Conservation (phyloP, 2,888 invertebrate species). For the Thysanoteuthis rhombus region DNA sequence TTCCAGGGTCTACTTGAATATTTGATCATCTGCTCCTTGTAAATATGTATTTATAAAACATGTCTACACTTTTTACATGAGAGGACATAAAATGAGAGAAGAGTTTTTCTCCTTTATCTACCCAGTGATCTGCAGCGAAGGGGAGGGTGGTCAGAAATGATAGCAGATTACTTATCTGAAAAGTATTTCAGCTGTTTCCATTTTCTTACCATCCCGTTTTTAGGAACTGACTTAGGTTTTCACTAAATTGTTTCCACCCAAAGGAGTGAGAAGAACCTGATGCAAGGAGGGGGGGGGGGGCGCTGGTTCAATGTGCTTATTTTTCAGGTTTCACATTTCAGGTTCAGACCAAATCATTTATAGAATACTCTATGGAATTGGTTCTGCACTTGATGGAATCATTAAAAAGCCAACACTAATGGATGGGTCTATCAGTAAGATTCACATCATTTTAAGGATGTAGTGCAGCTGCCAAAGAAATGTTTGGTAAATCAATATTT, state of each 20-base stretch:
- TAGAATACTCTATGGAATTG: background rate
- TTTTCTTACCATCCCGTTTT: background rate
- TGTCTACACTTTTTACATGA: background rate
- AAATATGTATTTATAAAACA: background rate
- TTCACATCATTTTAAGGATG: background rate
- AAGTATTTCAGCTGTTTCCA: background rate
- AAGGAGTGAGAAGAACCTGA: background rate
- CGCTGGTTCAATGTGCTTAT: background rate
- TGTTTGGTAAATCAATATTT: background rate
- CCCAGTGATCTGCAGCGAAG: background rate
- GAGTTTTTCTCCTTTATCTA: background rate
- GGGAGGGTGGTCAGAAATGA: background rate
- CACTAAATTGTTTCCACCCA: background rate
- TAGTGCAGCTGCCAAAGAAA: background rate
- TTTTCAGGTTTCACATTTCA: slow-evolving; percentile 12
- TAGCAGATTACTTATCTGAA: background rate
- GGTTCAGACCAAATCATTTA: background rate
- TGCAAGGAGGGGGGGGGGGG: background rate
- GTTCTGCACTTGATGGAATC: background rate
- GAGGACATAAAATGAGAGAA: background rate
- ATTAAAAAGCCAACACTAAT: background rate
- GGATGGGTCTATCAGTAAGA: background rate
- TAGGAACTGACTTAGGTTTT: background rate
- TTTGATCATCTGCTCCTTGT: background rate
- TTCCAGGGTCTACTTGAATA: background rate